These are phyloP conservation scores for Petrocephalus sullivani DNA, from an alignment of 2,797 vertebrate species.

Conservation along the genomic window DNA sequence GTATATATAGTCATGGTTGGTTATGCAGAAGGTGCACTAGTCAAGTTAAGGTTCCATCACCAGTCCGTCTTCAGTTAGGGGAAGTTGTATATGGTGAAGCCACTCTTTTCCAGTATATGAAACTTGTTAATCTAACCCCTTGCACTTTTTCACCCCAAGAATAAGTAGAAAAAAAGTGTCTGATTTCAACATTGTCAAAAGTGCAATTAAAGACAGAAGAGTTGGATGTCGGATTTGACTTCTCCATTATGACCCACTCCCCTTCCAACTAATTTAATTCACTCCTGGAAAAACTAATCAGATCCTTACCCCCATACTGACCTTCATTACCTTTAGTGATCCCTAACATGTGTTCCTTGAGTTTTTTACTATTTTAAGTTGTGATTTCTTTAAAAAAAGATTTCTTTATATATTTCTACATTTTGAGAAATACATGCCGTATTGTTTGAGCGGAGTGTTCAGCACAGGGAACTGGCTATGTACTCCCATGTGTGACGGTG, in stretches of 20 bases:
- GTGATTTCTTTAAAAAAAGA: neutral
- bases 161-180: neutral
- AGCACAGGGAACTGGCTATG: neutral
- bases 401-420: neutral
- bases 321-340: neutral
- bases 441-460: neutral
- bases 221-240: neutral
- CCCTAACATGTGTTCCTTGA: neutral
- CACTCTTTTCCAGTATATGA: neutral
- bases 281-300: neutral
- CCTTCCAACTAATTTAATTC: neutral
- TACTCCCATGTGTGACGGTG: neutral
- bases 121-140: neutral
- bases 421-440: neutral
- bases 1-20: neutral
- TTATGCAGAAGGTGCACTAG: neutral
- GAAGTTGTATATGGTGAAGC: neutral
- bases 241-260: neutral
- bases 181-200: neutral
- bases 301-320: neutral
- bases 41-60: neutral
- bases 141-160: neutral
- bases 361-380: neutral
- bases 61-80: neutral
- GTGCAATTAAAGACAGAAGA: neutral